Base-by-base conservation (phyloP, 92 coral and sea anemone species). In the Epizoanthus stellaris region DNA sequence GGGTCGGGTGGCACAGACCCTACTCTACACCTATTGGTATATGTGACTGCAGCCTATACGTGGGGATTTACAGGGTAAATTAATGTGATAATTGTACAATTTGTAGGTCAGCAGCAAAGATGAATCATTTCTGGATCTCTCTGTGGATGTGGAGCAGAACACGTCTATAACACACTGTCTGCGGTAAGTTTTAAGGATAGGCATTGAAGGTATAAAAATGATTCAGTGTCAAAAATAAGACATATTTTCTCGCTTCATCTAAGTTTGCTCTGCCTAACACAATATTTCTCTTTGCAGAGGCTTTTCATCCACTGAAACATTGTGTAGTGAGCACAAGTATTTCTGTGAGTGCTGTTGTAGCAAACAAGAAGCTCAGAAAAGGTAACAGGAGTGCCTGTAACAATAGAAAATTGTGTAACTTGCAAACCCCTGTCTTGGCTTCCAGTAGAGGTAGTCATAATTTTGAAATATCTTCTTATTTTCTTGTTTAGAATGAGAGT, bases 91-190 rank as follows among this genome's bases (percentile, higher is more conserved):
- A 23, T 42, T 6, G 82, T 77, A 6, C 34, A 62, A 47, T 47
- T 54, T 70, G 64, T 53, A 96, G 99, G 99, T 96, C 7, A 96
- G 99, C 85, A 96, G 99, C 86, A 96, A 96, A 77, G 99, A 96
- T 91, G 99, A 96, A 70, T 92, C 98, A 73, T 96, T 96, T 87
- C 73, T 96, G 68, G 99, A 96, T 87, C 91, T 96, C 71, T 96
- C 99, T 13, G 99, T 96, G 54, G 99, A 96, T 84, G 99, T 96
- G 17, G 99, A 96, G 71, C 99, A 96, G 88, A 96, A 96, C 83
- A 96, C 99, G 0, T 96, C 99, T 25, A 96, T 96, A 87, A 92
- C 99, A 60, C 99, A 96, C 53, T 96, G 98, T 81, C 92, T 95
- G 59, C 93, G 93, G 98, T 95, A 77, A 68, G 79, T 69, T 7